These are phyloP conservation scores for Lepetodrilus schrolli DNA, from an alignment of 2,888 invertebrate species.

Conservation along the genomic window DNA sequence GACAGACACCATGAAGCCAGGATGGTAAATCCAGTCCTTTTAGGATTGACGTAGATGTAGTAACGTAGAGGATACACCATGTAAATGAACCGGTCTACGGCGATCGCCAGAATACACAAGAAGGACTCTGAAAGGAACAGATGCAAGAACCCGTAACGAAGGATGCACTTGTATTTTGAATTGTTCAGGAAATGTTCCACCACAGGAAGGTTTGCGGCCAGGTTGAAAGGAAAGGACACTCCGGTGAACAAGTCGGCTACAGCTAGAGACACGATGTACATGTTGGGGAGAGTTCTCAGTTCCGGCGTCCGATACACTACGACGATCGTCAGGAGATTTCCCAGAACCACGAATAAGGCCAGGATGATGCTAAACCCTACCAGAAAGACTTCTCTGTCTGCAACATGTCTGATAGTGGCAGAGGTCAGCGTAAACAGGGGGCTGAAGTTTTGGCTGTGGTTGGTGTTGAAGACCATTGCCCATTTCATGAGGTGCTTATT, in stretches of 20 bases:
- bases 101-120: conserved; percentile 3
- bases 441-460: no score
- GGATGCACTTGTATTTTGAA: neutral
- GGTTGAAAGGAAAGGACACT: neutral
- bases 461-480: no score
- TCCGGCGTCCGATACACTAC: neutral
- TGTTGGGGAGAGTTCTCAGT: conserved; percentile 3
- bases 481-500: no score
- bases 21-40: neutral
- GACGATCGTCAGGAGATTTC: conserved; percentile 3
- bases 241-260: neutral
- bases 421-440: neutral
- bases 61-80: conserved; percentile 3
- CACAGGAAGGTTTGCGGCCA: neutral
- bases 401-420: neutral
- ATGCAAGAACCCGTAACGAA: neutral
- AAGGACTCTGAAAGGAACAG: conserved; percentile 11
- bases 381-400: neutral
- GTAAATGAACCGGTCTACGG: conserved; percentile 9
- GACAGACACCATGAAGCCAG: neutral
- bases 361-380: neutral
- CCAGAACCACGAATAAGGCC: neutral
- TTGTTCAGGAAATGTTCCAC: neutral
- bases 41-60: neutral
- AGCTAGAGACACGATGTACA: conserved; percentile 20